phyloP scores from a whole-genome alignment of 2,888 invertebrate species.

The Drosophila tripunctata region DNA sequence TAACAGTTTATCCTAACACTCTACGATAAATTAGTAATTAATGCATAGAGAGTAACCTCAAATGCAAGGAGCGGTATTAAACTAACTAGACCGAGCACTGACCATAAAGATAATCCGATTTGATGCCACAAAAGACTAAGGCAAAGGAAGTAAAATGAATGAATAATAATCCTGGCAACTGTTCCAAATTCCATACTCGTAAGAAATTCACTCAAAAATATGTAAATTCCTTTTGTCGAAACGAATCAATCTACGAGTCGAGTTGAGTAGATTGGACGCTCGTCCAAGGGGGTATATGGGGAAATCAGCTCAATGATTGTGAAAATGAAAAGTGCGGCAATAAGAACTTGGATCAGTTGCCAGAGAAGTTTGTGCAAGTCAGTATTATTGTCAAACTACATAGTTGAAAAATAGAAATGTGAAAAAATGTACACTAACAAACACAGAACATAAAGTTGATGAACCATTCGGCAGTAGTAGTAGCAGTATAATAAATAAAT shows the following conservation, averaged over 20 bases:
- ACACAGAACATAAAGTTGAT: constrained; percentile 10
- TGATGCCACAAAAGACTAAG: constrained; percentile 4
- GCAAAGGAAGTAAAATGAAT: constrained; percentile 1
- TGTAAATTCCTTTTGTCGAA: constrained; percentile 11
- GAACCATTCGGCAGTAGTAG: too few species aligned
- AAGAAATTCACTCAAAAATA: constrained; percentile 3
- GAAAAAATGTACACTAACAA: background rate
- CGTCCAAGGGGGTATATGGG: too few species aligned
- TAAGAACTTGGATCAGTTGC: background rate
- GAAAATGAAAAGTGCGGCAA: background rate
- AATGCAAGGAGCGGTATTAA: constrained; percentile 8
- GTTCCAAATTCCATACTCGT: constrained; percentile 7
- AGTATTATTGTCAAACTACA: background rate
- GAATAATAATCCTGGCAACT: constrained; percentile 10
- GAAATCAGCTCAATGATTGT: background rate
- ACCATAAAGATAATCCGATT: constrained; percentile 36
- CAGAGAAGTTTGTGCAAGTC: background rate
- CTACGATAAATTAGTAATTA: constrained; percentile 12
- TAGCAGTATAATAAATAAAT: constrained; percentile 33
- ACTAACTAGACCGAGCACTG: constrained; percentile 3
- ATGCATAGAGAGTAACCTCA: constrained; percentile 2
- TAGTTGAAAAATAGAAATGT: too few species aligned
- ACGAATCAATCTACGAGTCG: constrained; percentile 9
- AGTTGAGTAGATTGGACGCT: too few species aligned
- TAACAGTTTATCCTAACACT: too few species aligned